Base-by-base conservation (phyloP, 2,888 invertebrate species). In the Cordilura impudica region DNA sequence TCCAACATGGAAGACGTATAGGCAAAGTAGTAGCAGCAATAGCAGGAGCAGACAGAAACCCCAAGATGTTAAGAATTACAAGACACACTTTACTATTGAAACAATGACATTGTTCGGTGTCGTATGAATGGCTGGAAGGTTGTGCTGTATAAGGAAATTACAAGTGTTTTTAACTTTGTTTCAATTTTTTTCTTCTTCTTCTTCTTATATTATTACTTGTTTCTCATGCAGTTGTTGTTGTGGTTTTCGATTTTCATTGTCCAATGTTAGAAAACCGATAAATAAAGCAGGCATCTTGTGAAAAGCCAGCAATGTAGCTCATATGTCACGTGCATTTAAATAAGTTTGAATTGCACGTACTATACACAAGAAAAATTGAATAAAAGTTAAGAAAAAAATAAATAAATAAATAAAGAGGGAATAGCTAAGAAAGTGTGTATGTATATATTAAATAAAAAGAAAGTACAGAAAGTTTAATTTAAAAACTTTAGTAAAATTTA, bases 311-410 rank as follows among this genome's bases (percentile, higher is more conserved):
- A 19, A 39, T 43, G 23, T 60, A 67, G 60, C 54, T 76, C 69
- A 76, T 29, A 76, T 70, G 63, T 70, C 69, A 70, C 75, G 69
- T 76, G 63, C 75, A 70, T 65, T 69, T 61, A 56, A 70, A 76
- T 56, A 56, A 56, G 56, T 65, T 70, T 51, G 70, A 56, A 56
- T 58, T 70, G 31, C 63, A 51, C 63, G 63, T 76, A 39, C 39
- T 18, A 23, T 60, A 18, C 6, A 43, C n/a, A 39, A 63, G 29
- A 69, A 49, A 51, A 58, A 69, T 70, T 70, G 16, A 76, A 76
- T 70, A 70, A 56, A 76, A 70, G 23, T n/a, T 12, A 39, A 4
- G 26, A 21, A 31, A 31, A 39, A 39, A 66, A 31, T 14, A 18
- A 43, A 49, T 35, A 60, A 2, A 49, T 23, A 23, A 7, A 19